phyloP scores from a whole-genome alignment of 2,797 vertebrate genomes.

The Triplophysa yarkandensis region DNA sequence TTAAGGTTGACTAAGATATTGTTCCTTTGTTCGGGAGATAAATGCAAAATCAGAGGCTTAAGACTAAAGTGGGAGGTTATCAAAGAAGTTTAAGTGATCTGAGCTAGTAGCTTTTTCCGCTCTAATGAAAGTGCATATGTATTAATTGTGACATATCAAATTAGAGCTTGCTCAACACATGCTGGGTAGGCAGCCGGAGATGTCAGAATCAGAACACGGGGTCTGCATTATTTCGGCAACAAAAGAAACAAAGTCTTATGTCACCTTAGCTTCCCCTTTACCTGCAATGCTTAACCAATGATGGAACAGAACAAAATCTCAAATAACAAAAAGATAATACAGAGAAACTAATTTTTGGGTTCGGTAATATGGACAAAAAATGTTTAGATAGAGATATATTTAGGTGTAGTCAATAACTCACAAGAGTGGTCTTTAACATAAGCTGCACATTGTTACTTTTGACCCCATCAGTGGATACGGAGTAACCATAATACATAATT shows the following conservation, averaged over 20 bases:
- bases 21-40: neutral
- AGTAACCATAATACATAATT: no score
- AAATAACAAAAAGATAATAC: neutral
- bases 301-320: neutral
- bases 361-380: no score
- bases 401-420: no score
- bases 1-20: neutral
- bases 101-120: neutral
- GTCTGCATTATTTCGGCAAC: slow-evolving; percentile 6
- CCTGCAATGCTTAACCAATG: slow-evolving; percentile 1
- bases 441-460: no score
- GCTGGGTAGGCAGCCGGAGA: slow-evolving; percentile 52
- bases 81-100: neutral
- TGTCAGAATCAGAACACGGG: slow-evolving; percentile 42
- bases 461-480: no score
- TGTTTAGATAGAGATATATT: no score
- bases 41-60: neutral
- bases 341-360: no score
- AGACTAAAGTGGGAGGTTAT: neutral
- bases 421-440: no score
- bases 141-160: slow-evolving; percentile 27
- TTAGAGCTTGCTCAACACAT: slow-evolving; percentile 50
- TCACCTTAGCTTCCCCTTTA: neutral
- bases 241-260: neutral
- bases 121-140: slow-evolving; percentile 15